Conservation (phyloP, 2,888 invertebrate genomes). For the Mesorhabditis sp. region DNA sequence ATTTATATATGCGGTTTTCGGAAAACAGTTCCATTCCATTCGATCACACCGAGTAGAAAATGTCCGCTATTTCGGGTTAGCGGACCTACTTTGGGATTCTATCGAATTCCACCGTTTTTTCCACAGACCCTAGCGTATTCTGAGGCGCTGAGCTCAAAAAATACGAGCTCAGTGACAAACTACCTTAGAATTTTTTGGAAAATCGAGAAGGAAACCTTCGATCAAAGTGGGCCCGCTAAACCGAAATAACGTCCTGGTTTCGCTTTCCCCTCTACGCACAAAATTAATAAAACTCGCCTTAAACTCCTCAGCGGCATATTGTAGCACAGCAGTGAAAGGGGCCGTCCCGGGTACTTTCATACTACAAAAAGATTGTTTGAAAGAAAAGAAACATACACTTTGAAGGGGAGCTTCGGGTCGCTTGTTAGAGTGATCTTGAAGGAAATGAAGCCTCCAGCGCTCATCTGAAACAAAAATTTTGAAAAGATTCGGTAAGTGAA, state of each 20-base stretch:
- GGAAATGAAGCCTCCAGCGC: constrained; percentile 65
- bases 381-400: constrained; percentile 77
- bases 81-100: not conserved
- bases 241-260: no score
- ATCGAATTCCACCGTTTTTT: not conserved
- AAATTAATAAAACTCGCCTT: constrained; percentile 67
- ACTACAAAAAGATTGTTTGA: constrained; percentile 61
- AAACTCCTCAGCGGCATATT: constrained; percentile 99
- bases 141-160: not conserved
- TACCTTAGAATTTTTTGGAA: no score
- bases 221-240: no score
- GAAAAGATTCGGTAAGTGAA: no score
- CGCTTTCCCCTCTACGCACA: no score
- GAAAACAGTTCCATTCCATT: not conserved
- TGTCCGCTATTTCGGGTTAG: no score
- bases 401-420: constrained; percentile 95
- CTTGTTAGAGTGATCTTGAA: constrained; percentile 99
- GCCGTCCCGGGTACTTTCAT: constrained; percentile 92
- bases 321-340: constrained; percentile 95
- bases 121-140: not conserved
- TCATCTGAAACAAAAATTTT: no score
- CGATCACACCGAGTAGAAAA: not conserved
- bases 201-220: no score
- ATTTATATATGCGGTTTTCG: not conserved
- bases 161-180: no score